phyloP scores from a whole-genome alignment of 2,888 invertebrate species.

The Brachyptera putata region DNA sequence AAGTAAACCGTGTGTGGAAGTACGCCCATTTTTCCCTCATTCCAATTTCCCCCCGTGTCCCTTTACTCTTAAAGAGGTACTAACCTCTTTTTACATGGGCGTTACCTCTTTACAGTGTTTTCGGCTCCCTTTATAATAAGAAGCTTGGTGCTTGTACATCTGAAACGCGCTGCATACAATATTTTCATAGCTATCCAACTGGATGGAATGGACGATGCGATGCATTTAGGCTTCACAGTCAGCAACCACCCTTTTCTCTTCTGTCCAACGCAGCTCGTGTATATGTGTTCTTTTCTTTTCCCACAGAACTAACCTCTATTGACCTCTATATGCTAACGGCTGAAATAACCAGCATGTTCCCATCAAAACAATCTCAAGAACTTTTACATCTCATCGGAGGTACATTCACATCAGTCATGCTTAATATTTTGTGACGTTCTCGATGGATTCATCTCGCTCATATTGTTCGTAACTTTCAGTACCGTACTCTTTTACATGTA shows the following conservation, averaged over 20 bases:
- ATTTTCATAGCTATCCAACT: constrained; percentile 6
- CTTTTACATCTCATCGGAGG: constrained; percentile 1
- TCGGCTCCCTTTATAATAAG: constrained; percentile 25
- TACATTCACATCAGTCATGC: neutral
- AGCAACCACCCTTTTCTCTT: neutral
- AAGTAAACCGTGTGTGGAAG: constrained; percentile 15
- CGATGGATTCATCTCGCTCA: too few relatives aligned
- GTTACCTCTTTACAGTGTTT: constrained; percentile 23
- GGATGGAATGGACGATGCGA: too few relatives aligned
- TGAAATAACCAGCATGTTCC: constrained; percentile 20
- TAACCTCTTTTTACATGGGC: constrained; percentile 23
- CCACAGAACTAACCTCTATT: constrained; percentile 24
- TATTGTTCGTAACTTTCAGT: too few relatives aligned
- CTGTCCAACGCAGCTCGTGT: neutral
- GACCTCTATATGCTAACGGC: constrained; percentile 23
- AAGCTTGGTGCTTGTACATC: neutral
- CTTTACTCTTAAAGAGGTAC: constrained; percentile 20
- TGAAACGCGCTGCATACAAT: neutral
- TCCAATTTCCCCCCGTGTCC: neutral
- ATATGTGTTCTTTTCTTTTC: constrained; percentile 12
- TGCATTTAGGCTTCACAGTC: neutral
- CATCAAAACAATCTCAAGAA: constrained; percentile 9
- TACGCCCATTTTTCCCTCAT: constrained; percentile 18
- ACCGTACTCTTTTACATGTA: too few relatives aligned
- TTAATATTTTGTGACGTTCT: too few relatives aligned